phyloP scores from a whole-genome alignment of 2,797 vertebrate species.

The Potorous gilbertii region DNA sequence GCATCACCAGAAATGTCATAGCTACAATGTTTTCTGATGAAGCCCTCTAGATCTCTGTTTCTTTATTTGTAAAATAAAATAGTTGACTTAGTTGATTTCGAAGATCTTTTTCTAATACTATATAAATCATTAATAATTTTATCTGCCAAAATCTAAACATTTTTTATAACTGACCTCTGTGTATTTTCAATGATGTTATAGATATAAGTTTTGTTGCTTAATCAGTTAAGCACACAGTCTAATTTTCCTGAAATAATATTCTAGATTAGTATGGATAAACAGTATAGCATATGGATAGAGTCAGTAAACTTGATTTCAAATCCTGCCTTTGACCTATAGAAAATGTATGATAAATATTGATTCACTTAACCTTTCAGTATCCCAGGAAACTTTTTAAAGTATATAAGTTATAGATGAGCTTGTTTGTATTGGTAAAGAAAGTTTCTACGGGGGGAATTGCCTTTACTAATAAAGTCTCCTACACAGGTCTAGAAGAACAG shows the following conservation, averaged over 20 bases:
- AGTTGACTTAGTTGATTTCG: background rate
- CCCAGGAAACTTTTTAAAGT: background rate
- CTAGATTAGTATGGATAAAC: background rate
- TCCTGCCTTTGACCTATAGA: background rate
- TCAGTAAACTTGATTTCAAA: background rate
- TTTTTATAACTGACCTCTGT: constrained; percentile 48
- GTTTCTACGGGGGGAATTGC: background rate
- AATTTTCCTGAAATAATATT: background rate
- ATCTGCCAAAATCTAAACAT: constrained; percentile 25
- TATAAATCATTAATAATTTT: constrained; percentile 23
- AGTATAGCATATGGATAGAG: background rate
- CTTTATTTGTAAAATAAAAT: background rate
- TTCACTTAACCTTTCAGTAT: background rate
- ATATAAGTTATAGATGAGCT: background rate
- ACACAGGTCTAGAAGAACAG: background rate
- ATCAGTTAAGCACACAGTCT: background rate
- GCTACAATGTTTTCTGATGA: background rate
- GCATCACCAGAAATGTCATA: background rate
- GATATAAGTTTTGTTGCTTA: background rate
- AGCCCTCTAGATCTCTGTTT: background rate
- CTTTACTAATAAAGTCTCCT: background rate
- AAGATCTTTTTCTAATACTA: background rate
- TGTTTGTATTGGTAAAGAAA: background rate
- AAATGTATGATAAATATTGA: background rate
- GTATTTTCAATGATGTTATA: constrained; percentile 59